Conservation (phyloP, 2,797 vertebrate species). For the Acanthiza pusilla region DNA sequence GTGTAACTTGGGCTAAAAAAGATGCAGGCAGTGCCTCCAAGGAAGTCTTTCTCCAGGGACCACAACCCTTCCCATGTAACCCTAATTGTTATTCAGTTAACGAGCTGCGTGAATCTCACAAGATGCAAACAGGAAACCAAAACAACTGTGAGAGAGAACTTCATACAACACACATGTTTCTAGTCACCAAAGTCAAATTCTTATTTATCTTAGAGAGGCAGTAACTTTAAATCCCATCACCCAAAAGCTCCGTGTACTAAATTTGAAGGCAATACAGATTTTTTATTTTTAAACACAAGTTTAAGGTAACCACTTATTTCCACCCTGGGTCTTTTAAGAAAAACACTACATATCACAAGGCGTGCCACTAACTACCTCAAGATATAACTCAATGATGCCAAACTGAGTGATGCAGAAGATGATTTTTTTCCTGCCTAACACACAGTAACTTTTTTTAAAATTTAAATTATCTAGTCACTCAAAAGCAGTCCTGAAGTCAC, state of each 20-base stretch:
- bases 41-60: background rate
- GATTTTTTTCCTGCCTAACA: background rate
- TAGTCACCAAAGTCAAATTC: background rate
- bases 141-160: background rate
- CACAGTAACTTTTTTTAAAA: accelerated
- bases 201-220: background rate
- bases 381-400: background rate
- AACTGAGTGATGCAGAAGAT: background rate
- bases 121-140: background rate
- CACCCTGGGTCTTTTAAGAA: background rate
- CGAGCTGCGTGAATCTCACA: background rate
- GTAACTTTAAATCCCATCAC: background rate
- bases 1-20: background rate
- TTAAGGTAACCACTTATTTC: background rate
- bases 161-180: accelerated
- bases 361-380: background rate
- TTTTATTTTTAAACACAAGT: background rate
- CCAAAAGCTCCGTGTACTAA: background rate
- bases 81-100: background rate
- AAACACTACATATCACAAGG: background rate
- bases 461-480: background rate
- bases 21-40: background rate
- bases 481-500: background rate
- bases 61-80: background rate
- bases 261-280: background rate